A percentile compares a stretch with the other conserved stretches of the same genome.
Evolutionary conservation across 2,113 vertebrate species (phyloP).

Genomic region (Turdus rufiventris): DNA sequence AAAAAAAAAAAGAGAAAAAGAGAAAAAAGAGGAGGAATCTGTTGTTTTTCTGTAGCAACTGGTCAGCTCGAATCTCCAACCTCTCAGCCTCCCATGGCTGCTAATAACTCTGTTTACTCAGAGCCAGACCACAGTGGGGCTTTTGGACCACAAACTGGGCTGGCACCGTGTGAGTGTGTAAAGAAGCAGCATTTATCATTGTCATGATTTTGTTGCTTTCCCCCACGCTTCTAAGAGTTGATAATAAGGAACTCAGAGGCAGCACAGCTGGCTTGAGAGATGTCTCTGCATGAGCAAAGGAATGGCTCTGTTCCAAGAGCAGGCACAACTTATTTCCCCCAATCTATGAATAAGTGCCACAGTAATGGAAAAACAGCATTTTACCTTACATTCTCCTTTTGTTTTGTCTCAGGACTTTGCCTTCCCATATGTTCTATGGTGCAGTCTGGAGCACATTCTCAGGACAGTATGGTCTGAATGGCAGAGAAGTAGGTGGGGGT

Average conservation of each 20-base stretch:
- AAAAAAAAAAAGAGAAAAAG: background rate
- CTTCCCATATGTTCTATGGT: background rate
- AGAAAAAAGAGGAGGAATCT: background rate
- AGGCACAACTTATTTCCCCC: background rate
- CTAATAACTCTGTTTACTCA: background rate
- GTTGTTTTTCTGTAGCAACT: background rate
- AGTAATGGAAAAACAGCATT: background rate
- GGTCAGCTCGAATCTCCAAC: background rate
- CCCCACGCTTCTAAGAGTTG: background rate
- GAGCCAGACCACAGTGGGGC: background rate
- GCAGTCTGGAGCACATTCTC: background rate
- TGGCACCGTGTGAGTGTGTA: background rate
- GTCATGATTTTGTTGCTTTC: background rate
- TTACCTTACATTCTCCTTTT: background rate
- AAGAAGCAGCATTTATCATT: background rate
- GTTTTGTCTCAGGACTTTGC: background rate
- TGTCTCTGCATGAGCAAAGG: background rate
- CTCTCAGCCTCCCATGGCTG: background rate
- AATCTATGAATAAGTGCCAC: background rate
- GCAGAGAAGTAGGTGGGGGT: rapidly evolving
- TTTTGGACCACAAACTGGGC: background rate
- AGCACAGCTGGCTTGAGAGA: slow-evolving; percentile 36
- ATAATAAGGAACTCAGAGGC: slow-evolving; percentile 1
- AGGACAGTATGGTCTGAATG: background rate
- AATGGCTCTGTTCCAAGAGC: background rate